These are phyloP conservation scores for Deilephila elpenor DNA, from an alignment of 2,888 invertebrate species.

Conservation along the genomic window DNA sequence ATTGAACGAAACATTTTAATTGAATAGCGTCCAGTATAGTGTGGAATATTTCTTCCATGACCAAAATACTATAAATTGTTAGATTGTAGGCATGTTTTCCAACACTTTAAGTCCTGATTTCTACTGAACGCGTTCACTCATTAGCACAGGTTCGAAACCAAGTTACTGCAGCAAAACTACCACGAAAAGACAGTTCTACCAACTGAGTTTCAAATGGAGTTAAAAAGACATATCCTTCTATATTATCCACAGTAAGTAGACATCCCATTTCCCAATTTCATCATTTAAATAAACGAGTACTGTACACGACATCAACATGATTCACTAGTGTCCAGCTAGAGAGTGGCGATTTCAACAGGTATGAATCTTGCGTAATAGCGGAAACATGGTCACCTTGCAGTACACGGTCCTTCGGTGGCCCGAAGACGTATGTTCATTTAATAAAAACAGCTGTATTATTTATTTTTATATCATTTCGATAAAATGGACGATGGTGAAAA, in stretches of 20 bases:
- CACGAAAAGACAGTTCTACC: too few relatives aligned
- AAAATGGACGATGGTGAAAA: neutral
- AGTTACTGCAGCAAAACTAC: too few relatives aligned
- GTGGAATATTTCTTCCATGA: neutral
- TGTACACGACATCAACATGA: slow-evolving; percentile 36
- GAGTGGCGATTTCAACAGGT: slow-evolving; percentile 45
- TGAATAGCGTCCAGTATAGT: neutral
- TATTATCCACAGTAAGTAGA: neutral
- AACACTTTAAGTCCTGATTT: too few relatives aligned
- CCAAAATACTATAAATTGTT: too few relatives aligned
- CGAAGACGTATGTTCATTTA: slow-evolving; percentile 12
- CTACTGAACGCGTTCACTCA: too few relatives aligned
- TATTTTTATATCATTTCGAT: neutral
- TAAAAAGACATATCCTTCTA: too few relatives aligned
- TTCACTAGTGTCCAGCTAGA: slow-evolving; percentile 49
- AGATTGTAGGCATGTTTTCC: too few relatives aligned
- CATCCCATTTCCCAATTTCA: neutral
- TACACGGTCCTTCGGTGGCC: slow-evolving; percentile 31
- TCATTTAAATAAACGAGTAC: neutral
- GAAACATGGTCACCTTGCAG: slow-evolving; percentile 57
- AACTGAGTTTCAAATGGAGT: too few relatives aligned
- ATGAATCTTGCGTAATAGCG: slow-evolving; percentile 56
- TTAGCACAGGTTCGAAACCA: too few relatives aligned
- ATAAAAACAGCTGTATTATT: neutral
- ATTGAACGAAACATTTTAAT: neutral